A percentile compares a stretch with the other conserved stretches of the same genome.
Evolutionary conservation across 2,888 invertebrate species (phyloP).

Genomic region (Oscheius onirici): DNA sequence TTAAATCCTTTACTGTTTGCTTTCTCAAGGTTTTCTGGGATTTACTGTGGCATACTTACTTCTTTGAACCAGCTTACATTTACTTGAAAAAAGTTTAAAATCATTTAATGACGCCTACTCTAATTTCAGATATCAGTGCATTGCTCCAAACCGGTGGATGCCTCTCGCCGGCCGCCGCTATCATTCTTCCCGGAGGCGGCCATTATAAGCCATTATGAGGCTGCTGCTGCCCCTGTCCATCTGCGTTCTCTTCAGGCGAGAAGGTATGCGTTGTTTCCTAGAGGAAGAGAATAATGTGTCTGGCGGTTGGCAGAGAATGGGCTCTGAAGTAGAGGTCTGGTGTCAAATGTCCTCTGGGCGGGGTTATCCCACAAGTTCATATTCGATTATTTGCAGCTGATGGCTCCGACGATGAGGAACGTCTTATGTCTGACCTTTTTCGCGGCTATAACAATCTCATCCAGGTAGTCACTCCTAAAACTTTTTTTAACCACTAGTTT

Average conservation of each 20-base stretch:
- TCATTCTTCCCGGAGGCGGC: neutral
- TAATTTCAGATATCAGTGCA: neutral
- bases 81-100: neutral
- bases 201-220: slow-evolving; percentile 19
- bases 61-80: neutral
- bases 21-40: no score
- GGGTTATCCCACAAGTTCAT: no score
- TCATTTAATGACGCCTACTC: no score
- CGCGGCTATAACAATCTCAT: slow-evolving; percentile 75
- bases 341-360: no score
- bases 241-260: neutral
- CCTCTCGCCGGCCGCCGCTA: neutral
- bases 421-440: slow-evolving; percentile 74
- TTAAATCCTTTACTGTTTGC: no score
- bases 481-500: no score
- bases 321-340: no score
- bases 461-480: slow-evolving; percentile 63
- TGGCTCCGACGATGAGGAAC: slow-evolving; percentile 72
- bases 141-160: no score
- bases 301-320: no score
- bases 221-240: slow-evolving; percentile 17
- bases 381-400: neutral
- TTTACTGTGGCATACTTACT: no score
- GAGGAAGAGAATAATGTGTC: neutral
- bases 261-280: neutral